Evolutionary conservation across 2,888 invertebrate species (phyloP), one percentile per base, ranked within the genome.

Genomic region (Iselma pallidipennis): DNA sequence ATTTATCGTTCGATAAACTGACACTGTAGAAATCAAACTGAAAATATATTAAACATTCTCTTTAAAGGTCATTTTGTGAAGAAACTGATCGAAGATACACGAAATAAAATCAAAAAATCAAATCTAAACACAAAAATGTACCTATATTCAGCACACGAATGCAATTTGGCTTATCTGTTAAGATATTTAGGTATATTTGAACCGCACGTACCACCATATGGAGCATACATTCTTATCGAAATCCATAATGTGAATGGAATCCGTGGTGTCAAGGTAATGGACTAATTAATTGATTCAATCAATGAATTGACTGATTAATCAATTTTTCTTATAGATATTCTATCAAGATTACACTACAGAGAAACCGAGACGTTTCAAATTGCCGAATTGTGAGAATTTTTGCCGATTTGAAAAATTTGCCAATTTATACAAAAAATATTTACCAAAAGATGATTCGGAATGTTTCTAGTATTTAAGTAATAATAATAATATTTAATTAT

Each of bases 371-470:
- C 59, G 72, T 5, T 55, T 75, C 6, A 74, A 68, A 65, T 48
- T 74, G 25, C 72, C 74, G 16, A 63, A 62, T 2, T 75, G 74
- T 55, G 71, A 68, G 1, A 66, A 69, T 49, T 70, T 75, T 31
- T 75, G 75, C 56, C 70, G 72, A 4, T 66, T 78, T 33, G 70
- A 74, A 7, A 68, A 70, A 31, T 80, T 81, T 58, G 45, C 76
- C 1, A 57, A 66, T 26, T 45, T 76, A 19, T 70, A 73, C 4
- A 57, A 66, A 28, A 57, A 71, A 25, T 66, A 75, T 58, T 67
- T 79, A 25, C 78, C 79, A n/a, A 53, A 62, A 51, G 74, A 76
- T 68, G 77, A 78, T 56, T 72, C 69, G 4, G 68, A 68, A 12
- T 72, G 72, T 53, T 29, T 55, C 51, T 4, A 21, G 3, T 10